Evolutionary conservation across 2,797 vertebrate species (phyloP).

Genomic region (Fistularia commersonii): DNA sequence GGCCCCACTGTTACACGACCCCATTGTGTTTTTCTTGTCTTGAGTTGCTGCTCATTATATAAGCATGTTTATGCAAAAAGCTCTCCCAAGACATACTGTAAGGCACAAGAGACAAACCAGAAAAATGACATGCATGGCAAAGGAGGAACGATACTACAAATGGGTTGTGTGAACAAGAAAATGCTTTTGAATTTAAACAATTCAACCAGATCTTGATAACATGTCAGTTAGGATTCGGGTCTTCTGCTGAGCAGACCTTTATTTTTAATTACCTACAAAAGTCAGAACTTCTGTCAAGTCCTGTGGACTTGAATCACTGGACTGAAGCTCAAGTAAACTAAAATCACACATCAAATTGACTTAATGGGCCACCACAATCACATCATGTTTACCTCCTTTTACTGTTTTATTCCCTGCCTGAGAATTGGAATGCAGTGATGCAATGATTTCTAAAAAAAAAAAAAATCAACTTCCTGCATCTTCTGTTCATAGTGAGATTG

Average conservation of each 20-base stretch:
- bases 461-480: not conserved
- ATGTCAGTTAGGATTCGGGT: too few species aligned
- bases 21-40: slow-evolving; percentile 38
- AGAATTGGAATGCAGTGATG: slow-evolving; percentile 25
- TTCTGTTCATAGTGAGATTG: slow-evolving; percentile 26
- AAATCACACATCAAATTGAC: too few species aligned
- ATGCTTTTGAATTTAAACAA: too few species aligned
- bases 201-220: too few species aligned
- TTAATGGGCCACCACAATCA: slow-evolving; percentile 1
- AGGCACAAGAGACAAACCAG: slow-evolving; percentile 21
- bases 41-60: slow-evolving; percentile 41
- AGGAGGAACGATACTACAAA: slow-evolving; percentile 7
- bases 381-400: slow-evolving; percentile 6
- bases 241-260: too few species aligned
- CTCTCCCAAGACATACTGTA: slow-evolving; percentile 33
- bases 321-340: too few species aligned
- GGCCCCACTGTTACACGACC: slow-evolving; percentile 20
- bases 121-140: slow-evolving; percentile 24
- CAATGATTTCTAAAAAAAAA: slow-evolving; percentile 32
- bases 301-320: too few species aligned
- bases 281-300: too few species aligned
- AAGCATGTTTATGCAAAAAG: slow-evolving; percentile 47
- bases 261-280: too few species aligned
- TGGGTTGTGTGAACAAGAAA: too few species aligned
- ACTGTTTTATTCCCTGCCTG: not conserved